Evolutionary conservation across 2,888 invertebrate genomes (phyloP), one percentile per base, ranked within the genome.

Genomic region (Clitarchus hookeri): DNA sequence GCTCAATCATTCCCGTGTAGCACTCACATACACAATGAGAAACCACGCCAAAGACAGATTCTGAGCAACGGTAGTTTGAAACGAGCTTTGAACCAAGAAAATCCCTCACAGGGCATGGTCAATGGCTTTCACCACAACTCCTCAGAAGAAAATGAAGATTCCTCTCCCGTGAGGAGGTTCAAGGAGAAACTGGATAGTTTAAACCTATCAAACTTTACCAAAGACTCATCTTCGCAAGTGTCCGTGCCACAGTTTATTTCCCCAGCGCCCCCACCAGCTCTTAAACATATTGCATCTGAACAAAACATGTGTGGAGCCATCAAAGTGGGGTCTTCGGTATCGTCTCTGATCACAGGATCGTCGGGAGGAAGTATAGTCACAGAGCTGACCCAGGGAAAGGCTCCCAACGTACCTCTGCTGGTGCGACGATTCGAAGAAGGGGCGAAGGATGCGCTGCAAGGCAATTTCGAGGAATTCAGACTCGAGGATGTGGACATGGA

Each of bases 391-490:
- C 85, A 86, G 19, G 87, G 84, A 25, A 85, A 87, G 44, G n/a
- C 44, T n/a, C 79, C 77, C 12, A 77, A 53, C 11, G 27, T 89
- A 19, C 89, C 90, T 0, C 89, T 89, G 80, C 91, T 91, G 79
- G 91, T 91, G 12, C 89, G 90, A 4, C 91, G 91, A 85, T 92
- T 92, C 78, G 92, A 92, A 84, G 93, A 94, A 94, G 90, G 93
- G 88, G 93, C 93, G 94, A 94, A 94, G 89, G 95, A 94, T 90
- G 95, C 95, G 90, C 93, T 96, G 89, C 94, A 95, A 88, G 95
- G 96, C 90, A 96, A 96, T 91, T 96, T 96, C 90, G 96, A 96
- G 90, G 96, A 96, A 90, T 96, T 96, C 90, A 95, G 95, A 90
- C 92, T 96, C 89, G 96, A 96, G 90, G 96, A 96, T 86, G 94